Evolutionary conservation across 2,113 vertebrate species (phyloP).

Genomic region (Sprattus sprattus): DNA sequence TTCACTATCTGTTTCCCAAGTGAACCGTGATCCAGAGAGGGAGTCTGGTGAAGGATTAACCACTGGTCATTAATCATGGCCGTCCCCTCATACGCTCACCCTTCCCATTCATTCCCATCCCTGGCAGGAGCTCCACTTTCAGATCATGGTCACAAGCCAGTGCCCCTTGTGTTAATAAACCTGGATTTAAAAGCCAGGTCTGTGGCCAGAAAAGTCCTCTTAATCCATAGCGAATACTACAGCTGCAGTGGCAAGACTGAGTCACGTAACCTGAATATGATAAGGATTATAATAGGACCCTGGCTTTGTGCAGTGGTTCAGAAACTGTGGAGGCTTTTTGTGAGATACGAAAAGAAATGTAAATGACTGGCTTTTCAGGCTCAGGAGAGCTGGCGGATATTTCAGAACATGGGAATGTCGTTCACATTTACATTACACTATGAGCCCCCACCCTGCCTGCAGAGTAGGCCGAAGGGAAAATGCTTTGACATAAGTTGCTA

Average conservation of each 20-base stretch:
- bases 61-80: neutral
- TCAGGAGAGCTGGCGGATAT: neutral
- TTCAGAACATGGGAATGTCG: neutral
- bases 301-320: neutral
- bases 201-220: neutral
- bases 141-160: neutral
- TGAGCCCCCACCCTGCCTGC: neutral
- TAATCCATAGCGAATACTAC: neutral
- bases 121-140: neutral
- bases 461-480: neutral
- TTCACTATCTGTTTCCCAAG: neutral
- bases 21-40: neutral
- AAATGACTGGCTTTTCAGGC: neutral
- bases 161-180: neutral
- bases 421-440: neutral
- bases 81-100: neutral
- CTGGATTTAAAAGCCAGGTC: neutral
- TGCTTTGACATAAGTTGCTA: neutral
- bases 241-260: neutral
- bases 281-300: neutral
- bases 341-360: neutral
- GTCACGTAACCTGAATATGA: neutral
- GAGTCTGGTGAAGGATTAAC: slow-evolving; percentile 14
- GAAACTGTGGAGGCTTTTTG: neutral
- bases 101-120: neutral